Evolutionary conservation across 2,888 invertebrate species (phyloP).

Genomic region (Drepana falcataria): DNA sequence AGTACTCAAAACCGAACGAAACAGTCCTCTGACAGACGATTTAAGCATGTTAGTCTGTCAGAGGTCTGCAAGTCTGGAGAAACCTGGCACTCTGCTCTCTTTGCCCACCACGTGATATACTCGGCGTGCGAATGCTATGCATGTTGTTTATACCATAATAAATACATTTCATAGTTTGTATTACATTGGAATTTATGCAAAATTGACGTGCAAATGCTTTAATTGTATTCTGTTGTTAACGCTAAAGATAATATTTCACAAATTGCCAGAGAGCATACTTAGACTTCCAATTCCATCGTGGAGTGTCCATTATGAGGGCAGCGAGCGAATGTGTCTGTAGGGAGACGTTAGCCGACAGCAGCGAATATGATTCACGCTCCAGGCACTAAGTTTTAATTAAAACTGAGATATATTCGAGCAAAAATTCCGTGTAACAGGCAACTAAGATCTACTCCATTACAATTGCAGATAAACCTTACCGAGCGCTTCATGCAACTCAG

Average conservation of each 20-base stretch:
- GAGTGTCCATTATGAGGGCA: conserved; percentile 37
- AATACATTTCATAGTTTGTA: too few species aligned
- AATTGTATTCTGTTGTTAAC: neutral
- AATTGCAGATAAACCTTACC: conserved; percentile 3
- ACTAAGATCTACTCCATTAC: conserved; percentile 8
- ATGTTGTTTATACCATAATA: too few species aligned
- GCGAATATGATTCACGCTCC: conserved; percentile 53
- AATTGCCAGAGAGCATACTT: neutral
- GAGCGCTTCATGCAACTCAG: neutral
- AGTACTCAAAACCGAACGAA: too few species aligned
- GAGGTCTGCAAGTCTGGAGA: too few species aligned
- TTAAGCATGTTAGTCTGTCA: too few species aligned
- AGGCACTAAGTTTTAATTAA: conserved; percentile 61
- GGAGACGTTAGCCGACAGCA: conserved; percentile 43
- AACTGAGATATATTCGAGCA: conserved; percentile 45
- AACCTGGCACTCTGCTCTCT: too few species aligned
- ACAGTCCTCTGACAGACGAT: too few species aligned
- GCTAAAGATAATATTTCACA: neutral
- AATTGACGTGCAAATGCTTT: too few species aligned
- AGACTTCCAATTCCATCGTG: conserved; percentile 22
- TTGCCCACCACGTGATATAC: too few species aligned
- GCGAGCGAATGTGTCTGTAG: conserved; percentile 44
- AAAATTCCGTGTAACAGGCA: conserved; percentile 26
- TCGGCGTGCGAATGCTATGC: too few species aligned
- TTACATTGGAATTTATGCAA: too few species aligned